A percentile compares a stretch with the other conserved stretches of the same genome.
Evolutionary conservation across 2,888 invertebrate genomes (phyloP).

Genomic region (Ceramica pisi): DNA sequence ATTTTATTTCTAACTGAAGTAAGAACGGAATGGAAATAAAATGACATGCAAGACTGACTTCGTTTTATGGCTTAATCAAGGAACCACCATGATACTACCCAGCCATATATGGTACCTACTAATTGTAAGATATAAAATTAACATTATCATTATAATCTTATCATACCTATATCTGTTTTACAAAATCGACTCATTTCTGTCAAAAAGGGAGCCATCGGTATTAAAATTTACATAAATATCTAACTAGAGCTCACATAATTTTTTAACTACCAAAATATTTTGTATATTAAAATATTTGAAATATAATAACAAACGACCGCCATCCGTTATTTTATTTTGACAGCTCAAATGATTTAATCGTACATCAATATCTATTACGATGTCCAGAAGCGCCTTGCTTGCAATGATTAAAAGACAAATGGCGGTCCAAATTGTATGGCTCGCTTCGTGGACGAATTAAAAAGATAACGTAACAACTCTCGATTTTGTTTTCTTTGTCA

Average conservation of each 20-base stretch:
- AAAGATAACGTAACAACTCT: conserved; percentile 31
- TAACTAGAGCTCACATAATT: conserved; percentile 1
- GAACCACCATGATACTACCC: conserved; percentile 31
- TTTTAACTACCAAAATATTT: background rate
- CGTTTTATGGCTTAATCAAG: conserved; percentile 58
- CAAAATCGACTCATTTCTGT: conserved; percentile 22
- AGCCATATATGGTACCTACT: conserved; percentile 14
- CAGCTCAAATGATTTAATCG: conserved; percentile 35
- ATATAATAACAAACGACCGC: conserved; percentile 16
- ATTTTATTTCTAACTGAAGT: conserved; percentile 32
- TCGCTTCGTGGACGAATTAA: conserved; percentile 22
- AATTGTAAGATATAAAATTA: conserved; percentile 47
- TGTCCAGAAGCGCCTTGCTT: conserved; percentile 31
- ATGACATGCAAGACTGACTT: conserved; percentile 57
- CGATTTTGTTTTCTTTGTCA: conserved; percentile 23
- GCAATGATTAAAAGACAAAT: conserved; percentile 6
- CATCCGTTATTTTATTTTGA: conserved; percentile 39
- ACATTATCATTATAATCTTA: conserved; percentile 39
- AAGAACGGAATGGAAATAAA: conserved; percentile 49
- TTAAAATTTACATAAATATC: background rate
- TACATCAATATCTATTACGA: conserved; percentile 32
- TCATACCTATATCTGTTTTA: conserved; percentile 28
- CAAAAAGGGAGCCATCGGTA: background rate
- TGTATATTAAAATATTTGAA: background rate
- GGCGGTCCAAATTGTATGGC: conserved; percentile 21